Evolutionary conservation across 2,888 invertebrate genomes (phyloP).

Genomic region (Eumerus sabulonum): DNA sequence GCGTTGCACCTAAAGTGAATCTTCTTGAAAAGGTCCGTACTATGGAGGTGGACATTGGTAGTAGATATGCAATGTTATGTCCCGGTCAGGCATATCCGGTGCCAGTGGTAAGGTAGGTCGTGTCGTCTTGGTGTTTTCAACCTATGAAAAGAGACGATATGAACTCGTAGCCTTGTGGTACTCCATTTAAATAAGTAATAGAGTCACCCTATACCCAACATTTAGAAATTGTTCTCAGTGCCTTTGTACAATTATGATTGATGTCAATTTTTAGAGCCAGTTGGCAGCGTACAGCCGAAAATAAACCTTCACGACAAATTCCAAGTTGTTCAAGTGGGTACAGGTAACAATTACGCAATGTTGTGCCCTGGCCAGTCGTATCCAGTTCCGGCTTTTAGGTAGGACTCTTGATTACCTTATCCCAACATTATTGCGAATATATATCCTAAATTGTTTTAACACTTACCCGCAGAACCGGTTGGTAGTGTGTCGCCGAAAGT

Average conservation of each 20-base stretch:
- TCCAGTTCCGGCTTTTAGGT: constrained; percentile 86
- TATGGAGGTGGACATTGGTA: constrained; percentile 79
- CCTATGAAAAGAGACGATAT: background rate
- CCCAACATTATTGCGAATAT: constrained; percentile 68
- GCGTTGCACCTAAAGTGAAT: constrained; percentile 83
- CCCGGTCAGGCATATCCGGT: constrained; percentile 88
- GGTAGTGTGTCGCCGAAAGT: constrained; percentile 83
- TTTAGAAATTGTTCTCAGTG: background rate
- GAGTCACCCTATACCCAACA: constrained; percentile 31
- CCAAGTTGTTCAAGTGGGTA: constrained; percentile 78
- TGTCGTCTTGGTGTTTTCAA: too few relatives aligned
- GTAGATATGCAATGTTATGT: constrained; percentile 84
- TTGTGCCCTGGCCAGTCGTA: constrained; percentile 88
- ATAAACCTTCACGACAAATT: constrained; percentile 81
- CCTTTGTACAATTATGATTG: background rate
- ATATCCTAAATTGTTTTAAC: background rate
- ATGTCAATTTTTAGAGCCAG: constrained; percentile 75
- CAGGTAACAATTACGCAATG: constrained; percentile 81
- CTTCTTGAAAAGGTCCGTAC: constrained; percentile 83
- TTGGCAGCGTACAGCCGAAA: constrained; percentile 82
- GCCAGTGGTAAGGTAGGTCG: constrained; percentile 77
- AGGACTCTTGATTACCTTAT: constrained; percentile 47
- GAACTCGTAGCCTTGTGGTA: background rate
- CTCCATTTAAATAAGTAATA: background rate
- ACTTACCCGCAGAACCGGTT: constrained; percentile 78